phyloP scores from a whole-genome alignment of 2,888 invertebrate species.

The Epiblema foenella region DNA sequence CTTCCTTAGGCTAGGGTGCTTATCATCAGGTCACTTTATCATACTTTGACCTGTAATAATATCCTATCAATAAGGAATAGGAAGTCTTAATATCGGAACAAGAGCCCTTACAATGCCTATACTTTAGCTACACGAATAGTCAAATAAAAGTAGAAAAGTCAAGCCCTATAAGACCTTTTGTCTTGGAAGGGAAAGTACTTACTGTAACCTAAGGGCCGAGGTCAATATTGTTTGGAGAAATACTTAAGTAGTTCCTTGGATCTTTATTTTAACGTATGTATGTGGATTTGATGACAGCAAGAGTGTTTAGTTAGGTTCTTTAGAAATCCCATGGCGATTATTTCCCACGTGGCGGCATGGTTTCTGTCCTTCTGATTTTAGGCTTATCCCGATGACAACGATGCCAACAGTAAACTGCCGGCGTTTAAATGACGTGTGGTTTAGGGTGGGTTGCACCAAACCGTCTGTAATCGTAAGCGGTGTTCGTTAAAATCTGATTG shows the following conservation, averaged over 20 bases:
- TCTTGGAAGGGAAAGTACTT: neutral
- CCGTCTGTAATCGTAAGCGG: too few species aligned
- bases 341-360: too few species aligned
- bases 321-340: too few species aligned
- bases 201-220: conserved; percentile 1
- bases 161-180: neutral
- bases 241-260: conserved; percentile 2
- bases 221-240: conserved; percentile 29
- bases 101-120: conserved; percentile 11
- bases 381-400: too few species aligned
- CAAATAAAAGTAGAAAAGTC: neutral
- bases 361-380: too few species aligned
- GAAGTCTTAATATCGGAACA: conserved; percentile 16
- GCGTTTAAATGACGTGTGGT: too few species aligned
- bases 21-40: too few species aligned
- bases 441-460: too few species aligned
- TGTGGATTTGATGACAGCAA: neutral
- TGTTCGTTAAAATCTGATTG: too few species aligned
- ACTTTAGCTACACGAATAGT: neutral
- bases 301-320: neutral
- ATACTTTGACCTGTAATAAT: neutral
- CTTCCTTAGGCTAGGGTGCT: too few species aligned
- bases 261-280: conserved; percentile 24
- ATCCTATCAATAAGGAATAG: neutral
- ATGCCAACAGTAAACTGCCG: too few species aligned